These are phyloP conservation scores for Stenurella melanura DNA, from an alignment of 2,888 invertebrate species.

Conservation along the genomic window DNA sequence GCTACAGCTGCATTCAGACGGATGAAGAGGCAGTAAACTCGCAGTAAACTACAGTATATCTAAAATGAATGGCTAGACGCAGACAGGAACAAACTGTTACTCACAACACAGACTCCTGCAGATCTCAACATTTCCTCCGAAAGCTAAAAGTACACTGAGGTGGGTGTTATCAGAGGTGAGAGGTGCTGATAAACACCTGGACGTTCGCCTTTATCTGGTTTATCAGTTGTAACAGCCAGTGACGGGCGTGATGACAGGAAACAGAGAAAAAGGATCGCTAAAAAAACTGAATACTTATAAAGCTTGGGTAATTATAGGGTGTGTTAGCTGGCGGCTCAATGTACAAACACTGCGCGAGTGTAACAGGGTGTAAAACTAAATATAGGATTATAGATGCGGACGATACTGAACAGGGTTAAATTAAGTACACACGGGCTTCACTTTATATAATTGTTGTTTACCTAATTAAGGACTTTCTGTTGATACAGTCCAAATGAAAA, in stretches of 20 bases:
- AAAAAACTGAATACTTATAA: not conserved
- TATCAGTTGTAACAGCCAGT: slow-evolving; percentile 11
- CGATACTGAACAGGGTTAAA: too few species aligned
- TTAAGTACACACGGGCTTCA: too few species aligned
- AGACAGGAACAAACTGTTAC: slow-evolving; percentile 32
- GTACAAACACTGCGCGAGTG: too few species aligned
- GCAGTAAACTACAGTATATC: slow-evolving; percentile 23
- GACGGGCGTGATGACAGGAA: slow-evolving; percentile 16
- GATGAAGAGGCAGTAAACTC: slow-evolving; percentile 34
- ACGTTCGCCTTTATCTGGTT: slow-evolving; percentile 4
- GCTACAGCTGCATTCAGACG: slow-evolving; percentile 54
- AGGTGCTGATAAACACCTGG: slow-evolving; percentile 38
- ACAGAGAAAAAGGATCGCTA: not conserved
- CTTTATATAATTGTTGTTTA: too few species aligned
- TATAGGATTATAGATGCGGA: not conserved
- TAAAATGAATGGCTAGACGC: slow-evolving; percentile 31
- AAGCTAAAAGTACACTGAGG: slow-evolving; percentile 17
- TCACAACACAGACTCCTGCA: slow-evolving; percentile 29
- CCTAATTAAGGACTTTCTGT: too few species aligned
- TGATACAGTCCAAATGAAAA: too few species aligned
- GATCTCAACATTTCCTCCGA: slow-evolving; percentile 24
- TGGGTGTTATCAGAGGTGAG: slow-evolving; percentile 33
- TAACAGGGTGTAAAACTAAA: not conserved
- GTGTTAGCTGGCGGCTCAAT: not conserved
- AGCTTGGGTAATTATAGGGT: not conserved